Evolutionary conservation across 2,797 vertebrate genomes (phyloP).

Genomic region (Megalops cyprinoides): DNA sequence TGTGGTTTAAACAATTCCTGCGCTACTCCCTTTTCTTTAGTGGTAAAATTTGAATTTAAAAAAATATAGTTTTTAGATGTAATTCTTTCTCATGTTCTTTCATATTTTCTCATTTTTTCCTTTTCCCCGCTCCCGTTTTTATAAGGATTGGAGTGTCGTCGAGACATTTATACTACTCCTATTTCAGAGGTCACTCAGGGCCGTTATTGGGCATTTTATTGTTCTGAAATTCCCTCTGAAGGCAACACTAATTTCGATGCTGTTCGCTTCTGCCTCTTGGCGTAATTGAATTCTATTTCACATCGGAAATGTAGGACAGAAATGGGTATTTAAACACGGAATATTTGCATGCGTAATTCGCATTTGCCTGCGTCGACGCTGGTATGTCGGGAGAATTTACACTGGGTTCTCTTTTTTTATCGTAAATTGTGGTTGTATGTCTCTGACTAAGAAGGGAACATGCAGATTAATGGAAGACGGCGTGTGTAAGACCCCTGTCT

Average conservation of each 20-base stretch:
- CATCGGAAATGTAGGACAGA: too few relatives aligned
- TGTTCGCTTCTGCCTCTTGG: background rate
- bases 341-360: background rate
- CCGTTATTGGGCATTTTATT: background rate
- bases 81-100: background rate
- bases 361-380: background rate
- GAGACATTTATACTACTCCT: too few relatives aligned
- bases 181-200: background rate
- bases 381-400: background rate
- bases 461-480: conserved; percentile 10
- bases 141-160: too few relatives aligned
- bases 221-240: background rate
- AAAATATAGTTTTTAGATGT: background rate
- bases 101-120: background rate
- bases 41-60: background rate
- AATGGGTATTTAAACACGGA: too few relatives aligned
- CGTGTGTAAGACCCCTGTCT: conserved; percentile 60
- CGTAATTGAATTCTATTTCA: background rate
- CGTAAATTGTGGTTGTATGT: background rate
- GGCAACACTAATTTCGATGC: background rate
- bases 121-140: too few relatives aligned
- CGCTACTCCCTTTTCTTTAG: background rate
- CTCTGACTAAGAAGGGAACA: conserved; percentile 7
- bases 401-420: background rate
- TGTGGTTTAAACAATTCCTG: too few relatives aligned